phyloP scores from a whole-genome alignment of 2,113 vertebrate genomes.

The Columba janthina region DNA sequence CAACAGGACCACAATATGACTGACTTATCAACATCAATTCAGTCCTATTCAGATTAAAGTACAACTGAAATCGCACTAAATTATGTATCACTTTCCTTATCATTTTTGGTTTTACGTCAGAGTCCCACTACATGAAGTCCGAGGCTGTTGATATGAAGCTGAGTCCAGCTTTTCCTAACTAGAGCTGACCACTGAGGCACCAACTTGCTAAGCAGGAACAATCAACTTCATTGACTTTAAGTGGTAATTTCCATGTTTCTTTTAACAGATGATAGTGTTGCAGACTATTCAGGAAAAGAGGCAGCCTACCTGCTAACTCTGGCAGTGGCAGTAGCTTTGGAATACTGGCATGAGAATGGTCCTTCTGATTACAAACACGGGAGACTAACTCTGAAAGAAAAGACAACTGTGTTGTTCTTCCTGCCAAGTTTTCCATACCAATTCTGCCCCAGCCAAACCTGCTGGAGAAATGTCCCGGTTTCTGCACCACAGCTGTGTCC shows the following conservation, averaged over 20 bases:
- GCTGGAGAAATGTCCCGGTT: not conserved
- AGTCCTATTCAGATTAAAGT: not conserved
- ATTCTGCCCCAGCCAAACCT: not conserved
- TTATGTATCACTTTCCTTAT: not conserved
- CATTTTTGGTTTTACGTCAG: conserved; percentile 48
- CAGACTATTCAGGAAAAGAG: not conserved
- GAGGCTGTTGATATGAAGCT: conserved; percentile 8
- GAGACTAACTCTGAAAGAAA: not conserved
- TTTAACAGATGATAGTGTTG: not conserved
- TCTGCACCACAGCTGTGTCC: not conserved
- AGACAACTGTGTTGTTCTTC: not conserved
- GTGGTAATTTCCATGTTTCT: conserved; percentile 40
- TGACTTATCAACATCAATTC: conserved; percentile 24
- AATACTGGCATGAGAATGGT: not conserved
- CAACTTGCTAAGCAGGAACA: conserved; percentile 15
- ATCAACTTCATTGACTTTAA: conserved; percentile 43
- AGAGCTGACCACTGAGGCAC: conserved; percentile 44
- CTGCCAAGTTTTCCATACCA: not conserved
- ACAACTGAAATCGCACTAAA: conserved; percentile 6
- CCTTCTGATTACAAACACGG: not conserved
- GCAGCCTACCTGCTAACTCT: not conserved
- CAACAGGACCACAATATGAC: not conserved
- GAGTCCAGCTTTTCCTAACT: conserved; percentile 21
- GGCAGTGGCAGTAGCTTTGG: not conserved
- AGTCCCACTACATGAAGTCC: conserved; percentile 30